Evolutionary conservation across 2,797 vertebrate genomes (phyloP), one percentile per base, ranked within the genome.

Genomic region (Falco berigora): DNA sequence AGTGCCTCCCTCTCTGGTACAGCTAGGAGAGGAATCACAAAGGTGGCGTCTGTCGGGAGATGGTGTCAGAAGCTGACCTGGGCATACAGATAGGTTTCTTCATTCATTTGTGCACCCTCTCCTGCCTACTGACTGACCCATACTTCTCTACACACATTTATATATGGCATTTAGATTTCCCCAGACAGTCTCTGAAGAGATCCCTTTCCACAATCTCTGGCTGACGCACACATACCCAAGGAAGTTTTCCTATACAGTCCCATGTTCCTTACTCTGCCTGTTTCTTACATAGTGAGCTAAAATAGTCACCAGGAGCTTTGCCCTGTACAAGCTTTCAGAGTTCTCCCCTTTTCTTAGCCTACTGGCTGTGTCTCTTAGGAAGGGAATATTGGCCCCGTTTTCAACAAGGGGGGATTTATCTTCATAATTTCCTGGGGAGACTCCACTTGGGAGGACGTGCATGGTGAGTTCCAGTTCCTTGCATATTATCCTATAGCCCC

Each of bases 291-390:
- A 52, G 73, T 47, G 71, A 40, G 40, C 80, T 89, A 18, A 53
- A 74, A 64, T 19, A 68, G 63, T 75, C 61, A 36, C 64, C 46
- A 58, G 81, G 62, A 95, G 92, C 61, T 90, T 96, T 88, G 67
- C 40, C 42, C 24, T 64, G 27, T 74, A 22, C 42, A 36, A n/a
- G 73, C 64, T 86, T 64, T 78, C 20, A 15, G 17, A 85, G n/a
- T 91, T 90, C 71, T 69, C 74, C n/a, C 83, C 84, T 94, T 94
- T 95, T 79, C 87, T 89, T 77, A 87, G 72, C 47, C 55, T 66
- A 28, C 82, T 82, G 68, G 81, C 72, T 44, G 16, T 12, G 40
- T 74, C 63, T 58, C 56, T 75, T 78, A 67, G 79, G 88, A 91
- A 81, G 52, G 58, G 61, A 61, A 46, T 79, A 30, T 11, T 91